Base-by-base conservation (phyloP, 2,797 vertebrate species). In the Protonibea diacanthus region DNA sequence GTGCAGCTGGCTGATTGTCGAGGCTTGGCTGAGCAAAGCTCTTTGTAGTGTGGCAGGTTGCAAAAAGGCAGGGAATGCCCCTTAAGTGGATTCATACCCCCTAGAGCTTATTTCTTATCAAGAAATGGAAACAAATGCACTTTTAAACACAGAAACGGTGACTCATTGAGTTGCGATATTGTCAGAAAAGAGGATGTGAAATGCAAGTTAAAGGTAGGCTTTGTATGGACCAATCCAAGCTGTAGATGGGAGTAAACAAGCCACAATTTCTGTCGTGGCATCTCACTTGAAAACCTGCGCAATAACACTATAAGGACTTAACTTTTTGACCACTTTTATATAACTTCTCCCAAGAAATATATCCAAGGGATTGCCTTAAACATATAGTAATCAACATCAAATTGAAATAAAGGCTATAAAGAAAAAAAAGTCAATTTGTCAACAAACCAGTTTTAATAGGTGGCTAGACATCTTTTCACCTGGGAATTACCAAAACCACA, bases 41-140 rank as follows among this genome's bases (percentile, higher is more conserved):
- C 93, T 94, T 94, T 94, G 91, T 94, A 93, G 91, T 94, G 90
- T 88, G 89, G 93, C 92, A 93, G 91, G 92, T 93, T 93, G 89
- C 73, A 91, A 76, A 83, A 87, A 81, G 71, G 76, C 64, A 70
- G 88, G 88, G 89, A 91, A 92, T 92, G 86, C 55, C 90, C 92
- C 91, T 71, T 86, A 33, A 29, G 48, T 86, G 65, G 82, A 87
- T 74, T 76, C 23, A 23, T 76, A 49, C 20, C 71, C 58, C 63
- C 13, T 9, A 21, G 67, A 83, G 61, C n/a, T 47, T 38, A 49
- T 82, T 69, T 83, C 61, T 86, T 72, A 88, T 88, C 73, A 82
- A 81, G 40, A 77, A 77, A 80, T 63, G 18, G 53, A 72, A 75
- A 65, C 62, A 74, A 65, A 63, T 52, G n/a, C 42, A 58, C 74